These are phyloP conservation scores for Athene cunicularia DNA, from an alignment of 2,113 vertebrate species.

Conservation along the genomic window DNA sequence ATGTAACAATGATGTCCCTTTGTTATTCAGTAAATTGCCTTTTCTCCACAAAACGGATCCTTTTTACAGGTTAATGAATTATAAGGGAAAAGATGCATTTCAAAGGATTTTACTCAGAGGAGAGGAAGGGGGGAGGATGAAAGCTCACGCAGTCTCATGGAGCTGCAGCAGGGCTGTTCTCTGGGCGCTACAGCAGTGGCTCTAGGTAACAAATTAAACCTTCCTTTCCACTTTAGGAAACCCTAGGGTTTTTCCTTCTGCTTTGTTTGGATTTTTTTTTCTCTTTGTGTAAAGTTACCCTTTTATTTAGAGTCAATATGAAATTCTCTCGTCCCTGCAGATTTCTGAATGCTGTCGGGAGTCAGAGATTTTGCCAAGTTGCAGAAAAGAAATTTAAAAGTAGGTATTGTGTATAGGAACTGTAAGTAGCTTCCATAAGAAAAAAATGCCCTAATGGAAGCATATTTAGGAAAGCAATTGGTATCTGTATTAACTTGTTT, in stretches of 20 bases:
- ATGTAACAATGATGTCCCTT: too few relatives aligned
- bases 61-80: neutral
- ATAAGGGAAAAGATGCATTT: neutral
- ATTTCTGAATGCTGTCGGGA: neutral
- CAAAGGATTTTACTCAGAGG: neutral
- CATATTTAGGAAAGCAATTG: neutral
- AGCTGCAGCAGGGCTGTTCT: neutral
- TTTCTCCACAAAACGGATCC: neutral
- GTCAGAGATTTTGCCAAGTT: neutral
- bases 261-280: neutral
- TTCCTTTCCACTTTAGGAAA: neutral
- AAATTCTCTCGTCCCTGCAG: neutral
- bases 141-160: fast-evolving
- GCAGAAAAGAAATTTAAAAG: neutral
- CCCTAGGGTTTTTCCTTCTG: neutral
- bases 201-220: neutral
- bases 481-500: too few relatives aligned
- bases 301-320: constrained; percentile 9
- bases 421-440: fast-evolving
- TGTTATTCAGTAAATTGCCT: neutral
- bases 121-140: neutral
- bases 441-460: neutral
- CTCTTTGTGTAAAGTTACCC: neutral
- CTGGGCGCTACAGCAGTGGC: neutral
- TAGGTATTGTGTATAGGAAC: neutral